A percentile compares a stretch with the other conserved stretches of the same genome.
These are phyloP conservation scores for Zoanthus sansibaricus DNA, from an alignment of 92 coral and sea anemone species.

Conservation along the genomic window DNA sequence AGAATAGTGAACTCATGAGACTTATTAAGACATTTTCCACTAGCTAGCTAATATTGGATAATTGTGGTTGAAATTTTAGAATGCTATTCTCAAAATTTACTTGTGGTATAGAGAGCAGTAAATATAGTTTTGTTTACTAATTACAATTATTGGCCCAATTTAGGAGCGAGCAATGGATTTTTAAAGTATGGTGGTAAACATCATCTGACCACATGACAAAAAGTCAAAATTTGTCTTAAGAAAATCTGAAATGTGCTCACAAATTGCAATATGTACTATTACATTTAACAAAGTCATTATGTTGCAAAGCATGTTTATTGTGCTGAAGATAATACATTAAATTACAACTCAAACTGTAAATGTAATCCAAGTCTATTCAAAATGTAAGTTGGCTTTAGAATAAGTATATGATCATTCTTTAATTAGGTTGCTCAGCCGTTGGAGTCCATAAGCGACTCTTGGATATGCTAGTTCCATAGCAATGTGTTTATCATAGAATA, in stretches of 20 bases:
- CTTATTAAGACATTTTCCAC: not conserved
- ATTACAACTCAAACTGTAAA: not conserved
- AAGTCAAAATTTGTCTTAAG: too few species aligned
- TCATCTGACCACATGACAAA: not conserved
- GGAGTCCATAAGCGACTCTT: conserved; percentile 58
- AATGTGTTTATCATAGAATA: conserved; percentile 54
- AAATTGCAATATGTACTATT: not conserved
- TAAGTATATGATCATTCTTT: not conserved
- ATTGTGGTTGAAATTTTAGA: not conserved
- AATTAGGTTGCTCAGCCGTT: conserved; percentile 36
- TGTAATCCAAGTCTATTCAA: not conserved
- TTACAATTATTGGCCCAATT: not conserved
- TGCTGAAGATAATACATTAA: not conserved
- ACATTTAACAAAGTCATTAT: not conserved
- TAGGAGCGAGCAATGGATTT: not conserved
- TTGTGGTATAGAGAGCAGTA: not conserved
- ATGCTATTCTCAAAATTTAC: not conserved
- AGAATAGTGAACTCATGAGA: not conserved
- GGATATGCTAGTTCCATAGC: conserved; percentile 69
- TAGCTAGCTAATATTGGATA: not conserved
- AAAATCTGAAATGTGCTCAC: too few species aligned
- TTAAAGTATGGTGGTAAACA: not conserved
- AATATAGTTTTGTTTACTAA: not conserved
- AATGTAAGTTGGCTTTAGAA: not conserved
- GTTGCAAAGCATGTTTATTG: not conserved